These are phyloP conservation scores for Huso huso DNA, from an alignment of 2,797 vertebrate species.

Conservation along the genomic window DNA sequence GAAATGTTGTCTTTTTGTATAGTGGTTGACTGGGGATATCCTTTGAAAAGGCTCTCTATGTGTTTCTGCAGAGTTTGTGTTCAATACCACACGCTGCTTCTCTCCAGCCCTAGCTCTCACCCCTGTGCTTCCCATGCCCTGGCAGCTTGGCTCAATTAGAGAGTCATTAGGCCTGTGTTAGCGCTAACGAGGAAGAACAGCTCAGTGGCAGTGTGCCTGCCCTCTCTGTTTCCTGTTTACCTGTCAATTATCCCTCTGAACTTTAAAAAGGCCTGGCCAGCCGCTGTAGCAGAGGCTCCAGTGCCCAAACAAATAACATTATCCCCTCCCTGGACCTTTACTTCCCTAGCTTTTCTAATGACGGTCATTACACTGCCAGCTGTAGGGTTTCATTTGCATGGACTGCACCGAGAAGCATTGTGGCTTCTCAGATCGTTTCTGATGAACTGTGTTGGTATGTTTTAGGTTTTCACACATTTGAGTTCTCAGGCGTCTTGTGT, in stretches of 20 bases:
- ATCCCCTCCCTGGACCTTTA: constrained; percentile 14
- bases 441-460: constrained; percentile 36
- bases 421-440: no score
- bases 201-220: constrained; percentile 18
- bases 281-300: background rate
- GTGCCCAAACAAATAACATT: constrained; percentile 24
- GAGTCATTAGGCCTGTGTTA: constrained; percentile 44
- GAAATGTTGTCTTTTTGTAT: background rate
- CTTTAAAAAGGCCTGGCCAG: background rate
- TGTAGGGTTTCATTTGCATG: constrained; percentile 58
- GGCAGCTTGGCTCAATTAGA: constrained; percentile 39
- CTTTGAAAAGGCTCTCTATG: no score
- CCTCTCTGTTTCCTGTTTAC: constrained; percentile 29
- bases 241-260: constrained; percentile 34
- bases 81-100: no score
- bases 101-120: constrained; percentile 1
- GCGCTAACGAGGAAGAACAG: constrained; percentile 39
- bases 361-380: constrained; percentile 46
- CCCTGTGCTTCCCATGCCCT: constrained; percentile 17
- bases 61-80: no score
- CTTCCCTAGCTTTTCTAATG: constrained; percentile 22
- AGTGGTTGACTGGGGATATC: no score
- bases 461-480: constrained; percentile 40
- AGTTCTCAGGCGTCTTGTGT: constrained; percentile 44
- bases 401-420: constrained; percentile 24